A percentile compares a stretch with the other conserved stretches of the same genome.
Evolutionary conservation across 2,113 vertebrate species (phyloP).

Genomic region (Halichoerus grypus): DNA sequence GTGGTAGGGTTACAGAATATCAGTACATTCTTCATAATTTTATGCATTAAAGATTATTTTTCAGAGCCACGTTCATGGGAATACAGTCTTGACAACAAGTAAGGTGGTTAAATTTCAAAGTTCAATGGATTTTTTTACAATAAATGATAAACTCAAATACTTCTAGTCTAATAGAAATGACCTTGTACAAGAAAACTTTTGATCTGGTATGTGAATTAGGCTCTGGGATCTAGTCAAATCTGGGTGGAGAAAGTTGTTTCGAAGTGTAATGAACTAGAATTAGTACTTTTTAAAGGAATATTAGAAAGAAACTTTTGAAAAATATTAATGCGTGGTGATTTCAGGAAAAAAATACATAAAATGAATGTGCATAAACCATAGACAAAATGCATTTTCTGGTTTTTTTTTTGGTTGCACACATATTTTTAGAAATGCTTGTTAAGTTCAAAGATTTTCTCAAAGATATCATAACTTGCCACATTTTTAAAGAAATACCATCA

Average conservation of each 20-base stretch:
- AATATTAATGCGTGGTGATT: not conserved
- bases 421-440: not conserved
- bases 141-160: constrained; percentile 17
- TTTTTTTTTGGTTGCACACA: not conserved
- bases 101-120: not conserved
- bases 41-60: not conserved
- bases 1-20: not conserved
- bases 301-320: not conserved
- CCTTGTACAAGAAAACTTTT: not conserved
- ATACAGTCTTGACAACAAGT: not conserved
- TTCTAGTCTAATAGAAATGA: not conserved
- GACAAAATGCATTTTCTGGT: not conserved
- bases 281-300: not conserved
- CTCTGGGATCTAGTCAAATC: not conserved
- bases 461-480: not conserved
- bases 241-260: not conserved
- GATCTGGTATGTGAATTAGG: not conserved
- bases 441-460: constrained; percentile 4
- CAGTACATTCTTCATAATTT: not conserved
- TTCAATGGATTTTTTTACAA: constrained; percentile 2
- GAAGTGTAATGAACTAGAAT: not conserved
- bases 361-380: not conserved
- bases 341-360: not conserved
- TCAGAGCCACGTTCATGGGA: not conserved
- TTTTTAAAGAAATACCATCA: not conserved